Conservation (phyloP, 2,888 invertebrate genomes). For the Drosophila kuntzei region DNA sequence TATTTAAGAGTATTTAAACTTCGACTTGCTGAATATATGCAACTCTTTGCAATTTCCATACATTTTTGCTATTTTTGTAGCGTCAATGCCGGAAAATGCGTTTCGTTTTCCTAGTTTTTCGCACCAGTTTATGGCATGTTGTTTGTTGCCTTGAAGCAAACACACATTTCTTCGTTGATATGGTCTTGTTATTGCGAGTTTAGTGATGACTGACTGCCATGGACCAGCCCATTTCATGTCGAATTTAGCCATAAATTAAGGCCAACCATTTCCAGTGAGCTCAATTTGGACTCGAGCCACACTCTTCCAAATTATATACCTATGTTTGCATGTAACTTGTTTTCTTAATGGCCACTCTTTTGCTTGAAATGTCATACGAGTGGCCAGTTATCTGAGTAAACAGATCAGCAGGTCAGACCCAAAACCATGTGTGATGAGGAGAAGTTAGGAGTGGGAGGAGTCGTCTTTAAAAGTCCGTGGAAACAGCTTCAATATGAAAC, state of each 20-base stretch:
- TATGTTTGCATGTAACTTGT: slow-evolving; percentile 49
- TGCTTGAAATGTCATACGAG: slow-evolving; percentile 50
- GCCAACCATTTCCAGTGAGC: slow-evolving; percentile 42
- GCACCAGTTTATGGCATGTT: slow-evolving; percentile 47
- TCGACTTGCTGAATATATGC: not conserved
- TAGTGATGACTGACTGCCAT: slow-evolving; percentile 22
- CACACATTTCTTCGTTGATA: not conserved
- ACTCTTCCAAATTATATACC: slow-evolving; percentile 45
- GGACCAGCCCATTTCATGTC: slow-evolving; percentile 50
- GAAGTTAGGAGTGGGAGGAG: too few species aligned
- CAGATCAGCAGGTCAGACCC: slow-evolving; percentile 49
- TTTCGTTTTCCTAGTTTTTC: slow-evolving; percentile 52
- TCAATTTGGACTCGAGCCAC: slow-evolving; percentile 19
- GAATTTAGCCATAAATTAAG: slow-evolving; percentile 38
- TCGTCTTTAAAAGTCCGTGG: not conserved
- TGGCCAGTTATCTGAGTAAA: slow-evolving; percentile 38
- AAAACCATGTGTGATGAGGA: slow-evolving; percentile 31
- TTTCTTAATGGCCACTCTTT: slow-evolving; percentile 45
- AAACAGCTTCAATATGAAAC: slow-evolving; percentile 37
- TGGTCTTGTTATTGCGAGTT: not conserved
- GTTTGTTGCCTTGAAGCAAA: slow-evolving; percentile 28
- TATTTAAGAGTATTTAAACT: slow-evolving; percentile 36
- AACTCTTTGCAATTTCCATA: slow-evolving; percentile 16
- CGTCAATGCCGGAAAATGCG: slow-evolving; percentile 51
- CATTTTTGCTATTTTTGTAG: slow-evolving; percentile 29